Evolutionary conservation across 1,140 invertebrate species (phyloP).

Genomic region (Dolichoris vasculosae): DNA sequence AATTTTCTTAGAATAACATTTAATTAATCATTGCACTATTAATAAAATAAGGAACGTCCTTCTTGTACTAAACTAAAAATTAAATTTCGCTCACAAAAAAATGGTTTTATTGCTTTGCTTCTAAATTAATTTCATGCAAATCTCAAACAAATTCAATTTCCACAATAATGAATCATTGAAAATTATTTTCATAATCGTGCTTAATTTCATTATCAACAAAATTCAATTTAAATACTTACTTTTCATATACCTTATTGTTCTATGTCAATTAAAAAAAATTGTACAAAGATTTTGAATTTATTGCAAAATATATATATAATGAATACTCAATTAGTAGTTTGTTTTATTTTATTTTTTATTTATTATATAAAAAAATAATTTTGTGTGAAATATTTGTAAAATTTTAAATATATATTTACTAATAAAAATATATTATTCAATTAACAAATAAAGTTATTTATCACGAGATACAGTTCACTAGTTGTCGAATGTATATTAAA

Average conservation of each 20-base stretch:
- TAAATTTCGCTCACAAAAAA: background rate
- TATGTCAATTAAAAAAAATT: too few relatives aligned
- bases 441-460: background rate
- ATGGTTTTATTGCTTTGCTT: background rate
- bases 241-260: too few relatives aligned
- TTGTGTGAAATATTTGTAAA: too few relatives aligned
- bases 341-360: too few relatives aligned
- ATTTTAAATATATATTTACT: background rate
- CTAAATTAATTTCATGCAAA: background rate
- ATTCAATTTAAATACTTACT: too few relatives aligned
- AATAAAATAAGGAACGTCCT: background rate
- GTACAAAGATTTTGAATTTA: too few relatives aligned
- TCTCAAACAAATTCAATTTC: background rate
- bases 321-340: too few relatives aligned
- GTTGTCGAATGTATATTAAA: background rate
- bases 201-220: background rate
- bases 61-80: background rate
- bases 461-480: background rate
- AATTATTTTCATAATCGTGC: background rate
- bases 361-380: too few relatives aligned
- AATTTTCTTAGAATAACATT: background rate
- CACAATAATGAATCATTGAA: background rate
- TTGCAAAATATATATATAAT: too few relatives aligned
- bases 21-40: background rate
- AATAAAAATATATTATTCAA: background rate